Conservation (phyloP, 2,888 invertebrate species). For the Thyatira batis region DNA sequence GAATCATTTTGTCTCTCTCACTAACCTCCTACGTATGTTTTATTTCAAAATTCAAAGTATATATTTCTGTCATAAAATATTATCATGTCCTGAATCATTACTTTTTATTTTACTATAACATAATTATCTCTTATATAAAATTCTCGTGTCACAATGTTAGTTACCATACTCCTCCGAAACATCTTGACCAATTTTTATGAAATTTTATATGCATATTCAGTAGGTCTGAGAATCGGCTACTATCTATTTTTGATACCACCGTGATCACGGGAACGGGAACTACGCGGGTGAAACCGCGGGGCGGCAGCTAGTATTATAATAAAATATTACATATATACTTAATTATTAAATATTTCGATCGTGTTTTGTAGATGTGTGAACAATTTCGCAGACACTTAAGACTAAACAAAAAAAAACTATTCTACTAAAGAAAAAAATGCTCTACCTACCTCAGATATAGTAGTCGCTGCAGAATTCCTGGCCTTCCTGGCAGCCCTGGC, state of each 20-base stretch:
- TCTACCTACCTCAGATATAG: constrained; percentile 66
- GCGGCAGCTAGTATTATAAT: too few species aligned
- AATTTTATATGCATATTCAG: too few species aligned
- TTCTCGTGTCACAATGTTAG: too few species aligned
- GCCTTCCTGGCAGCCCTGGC: constrained; percentile 56
- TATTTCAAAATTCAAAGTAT: background rate
- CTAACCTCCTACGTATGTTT: background rate
- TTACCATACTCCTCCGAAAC: too few species aligned
- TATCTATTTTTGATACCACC: too few species aligned
- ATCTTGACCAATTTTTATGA: too few species aligned
- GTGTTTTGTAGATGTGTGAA: constrained; percentile 7
- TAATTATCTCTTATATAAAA: too few species aligned
- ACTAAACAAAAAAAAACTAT: constrained; percentile 19
- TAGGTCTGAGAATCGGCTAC: too few species aligned
- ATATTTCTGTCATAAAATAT: background rate
- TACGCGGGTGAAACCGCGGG: too few species aligned
- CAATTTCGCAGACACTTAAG: constrained; percentile 57
- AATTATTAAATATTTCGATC: background rate
- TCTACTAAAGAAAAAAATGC: constrained; percentile 4
- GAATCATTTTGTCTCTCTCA: background rate
- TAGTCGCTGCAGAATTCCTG: constrained; percentile 62
- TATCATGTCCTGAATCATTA: background rate
- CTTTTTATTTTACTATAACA: background rate
- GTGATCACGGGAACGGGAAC: too few species aligned
- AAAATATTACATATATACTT: too few species aligned